A percentile compares a stretch with the other conserved stretches of the same genome.
Evolutionary conservation across 2,113 vertebrate species (phyloP).

Genomic region (Danionella cerebrum): DNA sequence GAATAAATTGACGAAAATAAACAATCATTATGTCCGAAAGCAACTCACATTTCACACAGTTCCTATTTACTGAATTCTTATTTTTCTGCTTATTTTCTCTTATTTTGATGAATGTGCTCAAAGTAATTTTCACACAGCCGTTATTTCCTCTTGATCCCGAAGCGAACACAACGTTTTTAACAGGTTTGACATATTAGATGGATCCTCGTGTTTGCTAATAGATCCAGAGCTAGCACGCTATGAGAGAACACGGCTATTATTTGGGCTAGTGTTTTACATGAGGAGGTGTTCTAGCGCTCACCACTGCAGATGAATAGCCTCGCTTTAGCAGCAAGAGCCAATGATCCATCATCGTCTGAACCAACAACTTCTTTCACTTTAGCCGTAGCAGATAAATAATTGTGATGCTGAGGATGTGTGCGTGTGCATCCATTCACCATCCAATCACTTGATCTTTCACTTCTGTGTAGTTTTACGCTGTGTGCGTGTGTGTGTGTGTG

Average conservation of each 20-base stretch:
- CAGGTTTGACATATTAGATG: not conserved
- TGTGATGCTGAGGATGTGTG: constrained; percentile 3
- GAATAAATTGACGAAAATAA: no score
- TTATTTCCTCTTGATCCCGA: no score
- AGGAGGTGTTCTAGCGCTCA: constrained; percentile 10
- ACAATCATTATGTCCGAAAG: no score
- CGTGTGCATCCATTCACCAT: constrained; percentile 28
- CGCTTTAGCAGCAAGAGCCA: constrained; percentile 20
- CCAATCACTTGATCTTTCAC: constrained; percentile 38
- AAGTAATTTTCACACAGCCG: not conserved
- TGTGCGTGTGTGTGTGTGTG: constrained; percentile 16
- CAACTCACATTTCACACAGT: no score
- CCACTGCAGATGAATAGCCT: constrained; percentile 38
- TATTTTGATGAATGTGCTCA: no score
- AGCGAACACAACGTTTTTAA: not conserved
- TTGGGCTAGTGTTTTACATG: not conserved
- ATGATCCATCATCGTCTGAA: constrained; percentile 43
- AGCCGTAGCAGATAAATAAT: constrained; percentile 36
- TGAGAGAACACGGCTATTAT: constrained; percentile 10
- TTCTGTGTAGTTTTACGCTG: not conserved
- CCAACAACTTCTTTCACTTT: constrained; percentile 33
- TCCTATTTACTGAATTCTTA: no score
- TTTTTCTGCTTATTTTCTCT: no score
- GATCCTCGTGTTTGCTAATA: not conserved
- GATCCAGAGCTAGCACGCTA: not conserved